These are phyloP conservation scores for Leucozona laternaria DNA, from an alignment of 2,888 invertebrate genomes.

Conservation along the genomic window DNA sequence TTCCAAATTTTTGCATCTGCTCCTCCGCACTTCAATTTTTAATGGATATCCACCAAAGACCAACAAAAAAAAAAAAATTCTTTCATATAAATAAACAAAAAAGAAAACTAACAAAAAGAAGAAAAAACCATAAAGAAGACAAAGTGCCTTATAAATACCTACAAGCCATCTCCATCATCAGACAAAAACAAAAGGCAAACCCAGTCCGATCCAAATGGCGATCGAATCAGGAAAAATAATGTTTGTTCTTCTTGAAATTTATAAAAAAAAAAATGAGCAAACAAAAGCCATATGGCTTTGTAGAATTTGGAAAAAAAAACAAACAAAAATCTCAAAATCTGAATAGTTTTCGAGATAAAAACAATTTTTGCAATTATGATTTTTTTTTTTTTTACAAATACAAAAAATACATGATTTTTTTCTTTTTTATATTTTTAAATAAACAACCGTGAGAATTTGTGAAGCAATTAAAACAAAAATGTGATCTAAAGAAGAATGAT, in stretches of 20 bases:
- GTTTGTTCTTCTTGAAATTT: slow-evolving; percentile 15
- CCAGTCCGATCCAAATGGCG: slow-evolving; percentile 59
- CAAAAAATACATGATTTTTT: neutral
- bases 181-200: slow-evolving; percentile 39
- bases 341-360: slow-evolving; percentile 45
- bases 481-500: slow-evolving; percentile 4
- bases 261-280: slow-evolving; percentile 10
- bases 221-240: slow-evolving; percentile 38
- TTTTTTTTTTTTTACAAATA: slow-evolving; percentile 10
- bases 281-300: slow-evolving; percentile 54
- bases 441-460: slow-evolving; percentile 70
- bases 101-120: neutral
- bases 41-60: slow-evolving; percentile 50
- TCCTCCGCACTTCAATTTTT: slow-evolving; percentile 71
- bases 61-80: slow-evolving; percentile 51
- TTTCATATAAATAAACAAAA: slow-evolving; percentile 59
- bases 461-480: slow-evolving; percentile 28
- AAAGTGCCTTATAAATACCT: slow-evolving; percentile 52
- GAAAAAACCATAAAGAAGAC: slow-evolving; percentile 28
- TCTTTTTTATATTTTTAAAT: neutral
- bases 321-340: slow-evolving; percentile 8
- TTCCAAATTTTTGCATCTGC: slow-evolving; percentile 75
- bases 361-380: slow-evolving; percentile 16
- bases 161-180: slow-evolving; percentile 4
- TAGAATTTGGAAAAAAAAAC: slow-evolving; percentile 1